phyloP scores from a whole-genome alignment of 2,113 vertebrate species.

The Carassius gibelio region DNA sequence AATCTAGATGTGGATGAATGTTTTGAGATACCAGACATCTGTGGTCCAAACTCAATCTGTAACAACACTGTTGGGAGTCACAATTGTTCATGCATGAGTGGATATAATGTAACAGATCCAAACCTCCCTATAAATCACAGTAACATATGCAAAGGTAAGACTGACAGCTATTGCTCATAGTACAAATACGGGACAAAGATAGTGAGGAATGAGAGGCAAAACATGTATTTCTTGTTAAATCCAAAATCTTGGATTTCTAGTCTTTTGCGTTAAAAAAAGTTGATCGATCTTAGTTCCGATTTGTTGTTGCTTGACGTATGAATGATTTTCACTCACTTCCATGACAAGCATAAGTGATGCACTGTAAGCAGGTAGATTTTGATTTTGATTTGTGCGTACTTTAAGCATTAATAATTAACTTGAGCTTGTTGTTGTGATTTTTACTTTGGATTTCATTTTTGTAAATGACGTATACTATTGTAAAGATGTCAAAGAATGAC shows the following conservation, averaged over 20 bases:
- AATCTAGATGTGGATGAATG: background rate
- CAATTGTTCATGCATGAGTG: constrained; percentile 23
- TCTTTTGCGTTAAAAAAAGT: too few relatives aligned
- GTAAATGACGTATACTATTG: background rate
- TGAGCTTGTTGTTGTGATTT: too few relatives aligned
- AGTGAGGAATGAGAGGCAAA: too few relatives aligned
- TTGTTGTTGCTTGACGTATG: too few relatives aligned
- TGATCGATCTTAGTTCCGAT: too few relatives aligned
- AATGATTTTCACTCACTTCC: too few relatives aligned
- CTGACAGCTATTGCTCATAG: too few relatives aligned
- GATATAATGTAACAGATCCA: constrained; percentile 24
- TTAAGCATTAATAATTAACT: too few relatives aligned
- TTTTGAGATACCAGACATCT: background rate
- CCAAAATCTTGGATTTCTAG: too few relatives aligned
- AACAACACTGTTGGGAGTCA: constrained; percentile 32
- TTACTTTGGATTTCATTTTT: background rate
- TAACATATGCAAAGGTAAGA: background rate
- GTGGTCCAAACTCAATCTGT: constrained; percentile 37
- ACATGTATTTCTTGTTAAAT: too few relatives aligned
- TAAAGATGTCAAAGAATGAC: background rate
- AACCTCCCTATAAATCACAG: constrained; percentile 20
- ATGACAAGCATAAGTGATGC: too few relatives aligned
- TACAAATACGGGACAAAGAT: background rate
- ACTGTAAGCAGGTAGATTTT: too few relatives aligned
- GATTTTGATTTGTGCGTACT: background rate